phyloP scores from a whole-genome alignment of 2,888 invertebrate genomes.

The Epirrhoe tristata region DNA sequence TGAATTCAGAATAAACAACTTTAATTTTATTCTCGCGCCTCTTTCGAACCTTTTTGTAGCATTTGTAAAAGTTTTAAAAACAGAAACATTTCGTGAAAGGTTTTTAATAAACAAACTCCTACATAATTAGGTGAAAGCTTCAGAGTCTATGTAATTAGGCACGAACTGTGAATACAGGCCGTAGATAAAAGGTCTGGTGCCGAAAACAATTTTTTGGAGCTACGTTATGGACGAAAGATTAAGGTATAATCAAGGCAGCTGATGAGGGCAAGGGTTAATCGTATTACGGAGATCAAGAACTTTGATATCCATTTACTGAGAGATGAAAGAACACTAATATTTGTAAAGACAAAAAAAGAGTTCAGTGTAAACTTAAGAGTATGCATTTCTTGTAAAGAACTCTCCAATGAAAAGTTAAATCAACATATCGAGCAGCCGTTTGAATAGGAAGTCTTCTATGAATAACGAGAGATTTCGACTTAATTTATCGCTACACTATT shows the following conservation, averaged over 20 bases:
- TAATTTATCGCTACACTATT: too few species aligned
- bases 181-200: not conserved
- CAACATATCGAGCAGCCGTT: too few species aligned
- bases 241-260: not conserved
- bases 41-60: conserved; percentile 3
- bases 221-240: too few species aligned
- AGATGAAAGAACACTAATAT: not conserved
- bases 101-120: not conserved
- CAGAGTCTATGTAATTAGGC: not conserved
- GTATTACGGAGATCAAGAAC: too few species aligned
- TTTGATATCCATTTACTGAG: too few species aligned
- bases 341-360: too few species aligned
- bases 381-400: too few species aligned
- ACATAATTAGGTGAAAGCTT: not conserved
- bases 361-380: too few species aligned
- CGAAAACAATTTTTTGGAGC: not conserved
- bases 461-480: too few species aligned
- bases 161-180: not conserved
- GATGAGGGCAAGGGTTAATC: not conserved
- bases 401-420: too few species aligned
- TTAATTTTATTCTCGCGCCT: not conserved
- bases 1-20: conserved; percentile 11
- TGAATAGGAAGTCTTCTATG: too few species aligned
- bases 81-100: not conserved
- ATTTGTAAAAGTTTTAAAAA: not conserved